Percentiles rank a stretch among this genome's conserved stretches.
These are phyloP conservation scores for Solenopsis fugax DNA, from an alignment of 1,140 invertebrate genomes.

Conservation along the genomic window DNA sequence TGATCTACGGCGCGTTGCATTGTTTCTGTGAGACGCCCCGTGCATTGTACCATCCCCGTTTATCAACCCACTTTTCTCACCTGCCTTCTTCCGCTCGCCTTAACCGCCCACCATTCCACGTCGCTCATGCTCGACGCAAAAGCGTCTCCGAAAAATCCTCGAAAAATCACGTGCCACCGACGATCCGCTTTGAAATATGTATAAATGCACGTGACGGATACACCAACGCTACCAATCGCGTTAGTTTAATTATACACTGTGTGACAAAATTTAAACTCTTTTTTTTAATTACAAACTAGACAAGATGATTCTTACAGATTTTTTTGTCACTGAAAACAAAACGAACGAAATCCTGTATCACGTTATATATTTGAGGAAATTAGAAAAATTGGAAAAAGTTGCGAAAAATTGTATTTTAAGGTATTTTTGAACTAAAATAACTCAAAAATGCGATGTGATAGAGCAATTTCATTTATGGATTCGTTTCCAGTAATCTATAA, in stretches of 20 bases:
- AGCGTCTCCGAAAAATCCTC: not conserved
- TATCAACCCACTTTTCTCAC: constrained; percentile 45
- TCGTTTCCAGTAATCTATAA: too few relatives aligned
- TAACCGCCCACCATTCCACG: not conserved
- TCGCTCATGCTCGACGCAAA: not conserved
- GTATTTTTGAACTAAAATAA: too few relatives aligned
- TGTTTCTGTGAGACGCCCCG: constrained; percentile 68
- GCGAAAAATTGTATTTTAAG: too few relatives aligned
- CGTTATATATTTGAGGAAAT: too few relatives aligned
- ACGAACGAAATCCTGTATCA: too few relatives aligned
- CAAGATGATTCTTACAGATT: too few relatives aligned
- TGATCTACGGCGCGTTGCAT: constrained; percentile 75
- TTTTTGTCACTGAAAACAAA: too few relatives aligned
- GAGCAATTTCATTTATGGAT: too few relatives aligned
- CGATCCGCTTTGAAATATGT: not conserved
- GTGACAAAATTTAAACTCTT: too few relatives aligned
- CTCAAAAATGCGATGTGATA: too few relatives aligned
- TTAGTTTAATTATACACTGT: not conserved
- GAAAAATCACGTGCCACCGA: constrained; percentile 12
- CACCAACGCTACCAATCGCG: not conserved
- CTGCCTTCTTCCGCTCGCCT: constrained; percentile 20
- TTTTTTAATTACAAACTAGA: too few relatives aligned
- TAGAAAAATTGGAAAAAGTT: too few relatives aligned
- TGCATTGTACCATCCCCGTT: constrained; percentile 54
- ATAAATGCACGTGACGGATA: not conserved